Evolutionary conservation across 2,888 invertebrate genomes (phyloP).

Genomic region (Drosophila kokeensis): DNA sequence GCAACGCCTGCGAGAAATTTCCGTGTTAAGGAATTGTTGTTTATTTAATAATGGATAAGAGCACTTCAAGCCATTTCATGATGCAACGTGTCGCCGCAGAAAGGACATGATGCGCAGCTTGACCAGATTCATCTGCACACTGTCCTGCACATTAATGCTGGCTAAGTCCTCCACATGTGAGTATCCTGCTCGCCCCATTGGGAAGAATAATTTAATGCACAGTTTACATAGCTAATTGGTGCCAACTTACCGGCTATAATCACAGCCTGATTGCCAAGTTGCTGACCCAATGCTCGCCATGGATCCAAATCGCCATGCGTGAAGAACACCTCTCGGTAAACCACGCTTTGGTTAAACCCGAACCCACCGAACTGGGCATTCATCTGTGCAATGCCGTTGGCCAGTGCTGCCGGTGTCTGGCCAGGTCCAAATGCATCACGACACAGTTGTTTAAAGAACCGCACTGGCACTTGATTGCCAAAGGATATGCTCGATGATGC

Average conservation of each 20-base stretch:
- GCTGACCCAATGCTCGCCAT: conserved; percentile 86
- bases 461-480: conserved; percentile 71
- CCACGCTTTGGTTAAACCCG: conserved; percentile 44
- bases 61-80: conserved; percentile 35
- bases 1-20: conserved; percentile 25
- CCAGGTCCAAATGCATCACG: conserved; percentile 66
- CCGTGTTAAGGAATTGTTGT: conserved; percentile 44
- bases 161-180: conserved; percentile 82
- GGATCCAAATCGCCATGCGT: conserved; percentile 87
- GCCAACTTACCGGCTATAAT: conserved; percentile 71
- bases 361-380: conserved; percentile 69
- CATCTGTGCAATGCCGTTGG: conserved; percentile 52
- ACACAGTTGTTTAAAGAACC: conserved; percentile 75
- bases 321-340: conserved; percentile 85
- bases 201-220: conserved; percentile 19
- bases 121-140: conserved; percentile 76
- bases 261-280: conserved; percentile 68
- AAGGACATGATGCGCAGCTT: conserved; percentile 79
- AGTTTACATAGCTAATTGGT: conserved; percentile 36
- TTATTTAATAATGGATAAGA: conserved; percentile 58
- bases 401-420: conserved; percentile 47
- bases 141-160: conserved; percentile 75
- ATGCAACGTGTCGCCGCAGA: conserved; percentile 59
- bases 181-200: conserved; percentile 59
- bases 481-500: conserved; percentile 45